Conservation (phyloP, 1,140 invertebrate species). For the Hormaphis cornu region DNA sequence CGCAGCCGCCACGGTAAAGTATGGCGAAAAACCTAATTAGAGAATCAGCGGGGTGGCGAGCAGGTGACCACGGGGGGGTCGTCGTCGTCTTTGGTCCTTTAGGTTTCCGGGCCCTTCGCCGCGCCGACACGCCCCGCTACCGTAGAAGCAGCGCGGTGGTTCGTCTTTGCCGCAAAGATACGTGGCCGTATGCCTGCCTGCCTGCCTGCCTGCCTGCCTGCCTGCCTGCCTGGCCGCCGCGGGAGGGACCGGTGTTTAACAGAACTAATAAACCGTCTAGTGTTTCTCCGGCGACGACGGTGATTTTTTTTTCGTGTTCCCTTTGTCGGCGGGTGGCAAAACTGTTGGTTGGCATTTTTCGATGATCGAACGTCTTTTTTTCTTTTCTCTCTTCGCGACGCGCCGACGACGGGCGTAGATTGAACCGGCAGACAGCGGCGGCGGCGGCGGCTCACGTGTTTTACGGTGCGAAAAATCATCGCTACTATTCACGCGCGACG, state of each 20-base stretch:
- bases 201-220: no score
- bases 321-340: constrained; percentile 30
- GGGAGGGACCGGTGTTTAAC: constrained; percentile 23
- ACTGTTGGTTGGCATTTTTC: constrained; percentile 3
- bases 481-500: no score
- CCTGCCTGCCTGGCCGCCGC: no score
- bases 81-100: no score
- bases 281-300: not conserved
- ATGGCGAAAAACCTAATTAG: constrained; percentile 21
- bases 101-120: constrained; percentile 18
- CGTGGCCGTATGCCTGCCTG: no score
- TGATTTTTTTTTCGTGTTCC: not conserved
- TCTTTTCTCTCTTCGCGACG: not conserved
- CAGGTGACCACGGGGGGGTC: constrained; percentile 25
- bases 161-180: not conserved
- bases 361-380: constrained; percentile 17
- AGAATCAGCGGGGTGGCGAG: constrained; percentile 10
- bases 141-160: not conserved
- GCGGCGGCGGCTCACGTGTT: no score
- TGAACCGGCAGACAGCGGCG: no score
- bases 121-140: constrained; percentile 28
- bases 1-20: not conserved
- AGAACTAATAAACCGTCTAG: constrained; percentile 30
- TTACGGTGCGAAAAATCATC: not conserved
- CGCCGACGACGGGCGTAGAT: no score